Conservation (phyloP, 2,797 vertebrate genomes). For the Ficedula albicollis region DNA sequence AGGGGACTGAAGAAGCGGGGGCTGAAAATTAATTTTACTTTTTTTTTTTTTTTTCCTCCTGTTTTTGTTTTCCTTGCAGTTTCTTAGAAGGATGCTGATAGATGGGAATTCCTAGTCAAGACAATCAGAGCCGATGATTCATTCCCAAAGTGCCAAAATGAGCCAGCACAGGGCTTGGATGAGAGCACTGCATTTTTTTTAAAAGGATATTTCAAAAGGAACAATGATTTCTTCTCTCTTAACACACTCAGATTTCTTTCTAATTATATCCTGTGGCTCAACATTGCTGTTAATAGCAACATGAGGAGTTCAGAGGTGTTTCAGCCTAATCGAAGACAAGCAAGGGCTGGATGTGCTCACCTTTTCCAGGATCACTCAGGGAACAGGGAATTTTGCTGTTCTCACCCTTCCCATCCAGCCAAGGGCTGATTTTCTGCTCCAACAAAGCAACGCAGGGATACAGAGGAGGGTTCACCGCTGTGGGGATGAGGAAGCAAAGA, state of each 20-base stretch:
- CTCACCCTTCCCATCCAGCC: not conserved
- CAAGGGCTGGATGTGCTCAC: not conserved
- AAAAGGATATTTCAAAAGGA: constrained; percentile 36
- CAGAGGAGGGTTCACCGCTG: not conserved
- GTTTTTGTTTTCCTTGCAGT: not conserved
- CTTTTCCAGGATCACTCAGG: not conserved
- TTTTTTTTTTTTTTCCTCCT: too few species aligned
- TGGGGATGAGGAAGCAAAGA: not conserved
- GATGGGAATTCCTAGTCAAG: constrained; percentile 22
- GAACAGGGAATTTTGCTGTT: not conserved
- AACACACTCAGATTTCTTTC: not conserved
- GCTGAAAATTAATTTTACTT: constrained; percentile 38
- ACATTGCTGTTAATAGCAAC: not conserved
- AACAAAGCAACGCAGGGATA: not conserved
- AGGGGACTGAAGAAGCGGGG: not conserved
- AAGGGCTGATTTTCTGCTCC: not conserved
- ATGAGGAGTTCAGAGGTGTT: not conserved
- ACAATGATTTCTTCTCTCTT: not conserved
- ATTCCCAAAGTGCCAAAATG: constrained; percentile 44
- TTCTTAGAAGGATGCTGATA: constrained; percentile 44
- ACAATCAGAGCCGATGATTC: constrained; percentile 42
- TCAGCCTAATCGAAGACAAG: not conserved
- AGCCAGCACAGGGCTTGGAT: constrained; percentile 3
- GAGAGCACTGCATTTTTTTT: constrained; percentile 32
- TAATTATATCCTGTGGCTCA: constrained; percentile 19